These are phyloP conservation scores for Pseudomyrmex flavicornis DNA, from an alignment of 1,140 invertebrate genomes.

Conservation along the genomic window DNA sequence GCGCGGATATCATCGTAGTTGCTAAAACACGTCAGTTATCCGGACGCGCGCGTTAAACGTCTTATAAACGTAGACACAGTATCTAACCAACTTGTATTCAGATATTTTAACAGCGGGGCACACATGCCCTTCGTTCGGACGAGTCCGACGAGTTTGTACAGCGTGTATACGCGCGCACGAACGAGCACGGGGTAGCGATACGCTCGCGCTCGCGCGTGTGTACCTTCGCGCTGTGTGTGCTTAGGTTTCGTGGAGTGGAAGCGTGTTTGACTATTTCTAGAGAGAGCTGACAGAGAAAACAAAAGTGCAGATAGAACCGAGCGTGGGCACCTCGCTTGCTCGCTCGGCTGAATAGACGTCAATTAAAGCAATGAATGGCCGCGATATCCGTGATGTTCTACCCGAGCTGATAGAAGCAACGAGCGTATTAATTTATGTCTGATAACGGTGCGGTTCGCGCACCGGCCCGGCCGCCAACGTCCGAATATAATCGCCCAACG, in stretches of 20 bases:
- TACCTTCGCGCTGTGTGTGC: slow-evolving; percentile 56
- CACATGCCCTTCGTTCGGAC: slow-evolving; percentile 18
- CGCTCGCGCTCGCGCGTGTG: slow-evolving; percentile 25
- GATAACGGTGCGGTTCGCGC: slow-evolving; percentile 47
- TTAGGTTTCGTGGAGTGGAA: slow-evolving; percentile 54
- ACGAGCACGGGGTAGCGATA: slow-evolving; percentile 31
- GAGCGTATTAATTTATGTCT: slow-evolving; percentile 51
- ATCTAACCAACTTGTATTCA: slow-evolving; percentile 21
- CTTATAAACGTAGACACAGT: slow-evolving; percentile 19
- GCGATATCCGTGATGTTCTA: slow-evolving; percentile 35
- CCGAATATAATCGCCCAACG: slow-evolving; percentile 35
- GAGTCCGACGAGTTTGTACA: slow-evolving; percentile 46
- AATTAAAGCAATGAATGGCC: slow-evolving; percentile 54
- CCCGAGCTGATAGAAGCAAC: slow-evolving; percentile 25
- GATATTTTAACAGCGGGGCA: slow-evolving; percentile 40
- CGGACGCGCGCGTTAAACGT: slow-evolving; percentile 10
- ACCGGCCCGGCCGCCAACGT: background rate
- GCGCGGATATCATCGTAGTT: background rate
- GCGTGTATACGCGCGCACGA: slow-evolving; percentile 29
- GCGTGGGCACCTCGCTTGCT: slow-evolving; percentile 19
- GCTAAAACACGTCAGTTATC: slow-evolving; percentile 15
- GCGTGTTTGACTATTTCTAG: slow-evolving; percentile 60
- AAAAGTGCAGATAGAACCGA: slow-evolving; percentile 47
- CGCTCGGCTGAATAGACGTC: slow-evolving; percentile 45
- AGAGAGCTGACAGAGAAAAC: slow-evolving; percentile 64